Conservation (phyloP, 1,140 invertebrate genomes). For the Leptoteleia sp. region DNA sequence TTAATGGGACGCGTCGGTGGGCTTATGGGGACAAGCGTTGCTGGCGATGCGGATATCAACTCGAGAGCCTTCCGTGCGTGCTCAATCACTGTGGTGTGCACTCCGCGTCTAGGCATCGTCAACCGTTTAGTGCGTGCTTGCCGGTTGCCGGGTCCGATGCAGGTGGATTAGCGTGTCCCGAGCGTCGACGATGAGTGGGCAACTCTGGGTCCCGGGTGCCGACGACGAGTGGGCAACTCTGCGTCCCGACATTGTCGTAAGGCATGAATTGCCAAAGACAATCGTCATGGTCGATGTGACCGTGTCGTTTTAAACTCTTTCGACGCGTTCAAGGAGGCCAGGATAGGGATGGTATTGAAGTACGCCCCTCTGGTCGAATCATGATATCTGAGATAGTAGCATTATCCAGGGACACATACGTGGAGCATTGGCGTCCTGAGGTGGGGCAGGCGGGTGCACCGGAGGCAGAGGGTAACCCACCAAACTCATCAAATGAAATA, state of each 20-base stretch:
- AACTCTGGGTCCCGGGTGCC: too few relatives aligned
- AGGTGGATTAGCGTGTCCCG: constrained; percentile 4
- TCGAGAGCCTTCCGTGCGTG: too few relatives aligned
- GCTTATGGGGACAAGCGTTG: too few relatives aligned
- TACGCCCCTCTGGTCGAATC: constrained; percentile 57
- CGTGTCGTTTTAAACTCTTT: constrained; percentile 72
- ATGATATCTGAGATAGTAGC: constrained; percentile 61
- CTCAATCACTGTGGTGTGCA: too few relatives aligned
- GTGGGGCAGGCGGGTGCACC: background rate
- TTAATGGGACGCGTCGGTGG: too few relatives aligned
- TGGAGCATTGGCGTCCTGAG: constrained; percentile 9
- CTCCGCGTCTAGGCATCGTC: too few relatives aligned
- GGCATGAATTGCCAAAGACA: constrained; percentile 48
- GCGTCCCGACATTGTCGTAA: constrained; percentile 71
- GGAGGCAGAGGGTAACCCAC: too few relatives aligned
- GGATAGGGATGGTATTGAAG: constrained; percentile 60
- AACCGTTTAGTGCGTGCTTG: constrained; percentile 1
- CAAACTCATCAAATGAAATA: too few relatives aligned
- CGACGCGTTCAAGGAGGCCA: constrained; percentile 41
- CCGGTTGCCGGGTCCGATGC: constrained; percentile 10
- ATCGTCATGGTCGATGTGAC: constrained; percentile 70
- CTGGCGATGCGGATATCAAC: too few relatives aligned
- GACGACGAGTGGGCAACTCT: too few relatives aligned
- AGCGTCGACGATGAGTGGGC: constrained; percentile 33
- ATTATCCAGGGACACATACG: constrained; percentile 68